Evolutionary conservation across 2,113 vertebrate genomes (phyloP), one percentile per base, ranked within the genome.

Genomic region (Tragelaphus imberbis): DNA sequence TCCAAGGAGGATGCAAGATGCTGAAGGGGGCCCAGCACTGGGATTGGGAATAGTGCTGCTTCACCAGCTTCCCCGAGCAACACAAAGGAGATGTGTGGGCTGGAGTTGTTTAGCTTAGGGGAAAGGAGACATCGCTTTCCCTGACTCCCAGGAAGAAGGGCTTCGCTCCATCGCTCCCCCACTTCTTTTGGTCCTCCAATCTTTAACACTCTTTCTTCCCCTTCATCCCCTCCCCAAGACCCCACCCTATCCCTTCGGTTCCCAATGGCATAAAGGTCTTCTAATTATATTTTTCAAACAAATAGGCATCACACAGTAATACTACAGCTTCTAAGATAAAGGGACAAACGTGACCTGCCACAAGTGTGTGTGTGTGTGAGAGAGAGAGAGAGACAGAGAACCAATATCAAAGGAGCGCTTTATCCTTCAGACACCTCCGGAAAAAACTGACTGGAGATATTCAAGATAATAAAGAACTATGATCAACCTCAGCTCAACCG

Each of bases 291-390:
- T 65, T 86, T 92, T 82, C 61, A 58, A 92, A 81, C 59, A 88
- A 40, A 61, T 3, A 61, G 55, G 68, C 44, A 90, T n/a, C 44
- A 44, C 91, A 79, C 90, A 61, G 59, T 40, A 71, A 92, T 40
- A 16, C 40, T 95, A 30, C 68, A 96, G 79, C 97, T 89, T 84
- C 51, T 79, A 53, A 96, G 89, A 94, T 84, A 77, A 92, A 94
- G 58, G 88, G 59, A 79, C 80, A 55, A 94, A 79, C 49, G 97
- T 30, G 44, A 92, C 85, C 96, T 81, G 95, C 97, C 93, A 98
- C 98, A 98, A 98, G 98, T 98, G 98, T 98, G 98, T 88, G 97
- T 95, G 71, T 91, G 92, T 94, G 88, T 75, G n/a, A 30, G 44
- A 80, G 77, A 49, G 7, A 49, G 27, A 49, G 3, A 6, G 33